phyloP scores from a whole-genome alignment of 2,888 invertebrate genomes.

The Melinopterus prodromus region DNA sequence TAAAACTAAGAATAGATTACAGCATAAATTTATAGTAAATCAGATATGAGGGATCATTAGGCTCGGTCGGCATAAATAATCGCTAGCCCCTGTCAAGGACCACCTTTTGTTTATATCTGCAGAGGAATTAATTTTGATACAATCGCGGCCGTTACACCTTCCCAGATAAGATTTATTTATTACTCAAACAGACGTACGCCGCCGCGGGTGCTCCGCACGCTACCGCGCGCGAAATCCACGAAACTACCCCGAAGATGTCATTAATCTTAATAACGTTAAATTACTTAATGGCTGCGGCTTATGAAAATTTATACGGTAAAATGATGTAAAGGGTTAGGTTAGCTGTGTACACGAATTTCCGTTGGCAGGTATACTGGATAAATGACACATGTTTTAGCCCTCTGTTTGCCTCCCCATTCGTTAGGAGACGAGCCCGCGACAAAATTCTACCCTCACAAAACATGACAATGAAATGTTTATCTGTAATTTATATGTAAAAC shows the following conservation, averaged over 20 bases:
- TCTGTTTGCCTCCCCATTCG: not conserved
- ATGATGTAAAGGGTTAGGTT: not conserved
- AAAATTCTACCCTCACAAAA: no score
- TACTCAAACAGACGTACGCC: not conserved
- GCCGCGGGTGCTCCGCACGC: not conserved
- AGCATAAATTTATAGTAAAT: not conserved
- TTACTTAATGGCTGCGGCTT: not conserved
- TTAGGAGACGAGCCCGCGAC: not conserved
- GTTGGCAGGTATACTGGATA: not conserved
- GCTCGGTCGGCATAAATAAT: not conserved
- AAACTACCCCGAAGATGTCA: not conserved
- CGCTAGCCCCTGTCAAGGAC: not conserved
- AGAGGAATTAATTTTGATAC: not conserved
- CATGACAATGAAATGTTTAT: no score
- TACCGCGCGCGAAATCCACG: not conserved
- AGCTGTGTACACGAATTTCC: not conserved
- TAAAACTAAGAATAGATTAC: not conserved
- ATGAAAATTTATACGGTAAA: not conserved
- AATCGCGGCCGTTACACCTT: not conserved
- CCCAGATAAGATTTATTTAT: not conserved
- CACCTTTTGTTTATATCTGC: not conserved
- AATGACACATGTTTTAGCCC: not conserved
- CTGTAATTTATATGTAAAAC: no score
- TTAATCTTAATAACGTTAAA: constrained; percentile 4
- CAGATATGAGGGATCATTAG: not conserved